Evolutionary conservation across 2,888 invertebrate species (phyloP), one percentile per base, ranked within the genome.

Genomic region (Ernsta delagoae): DNA sequence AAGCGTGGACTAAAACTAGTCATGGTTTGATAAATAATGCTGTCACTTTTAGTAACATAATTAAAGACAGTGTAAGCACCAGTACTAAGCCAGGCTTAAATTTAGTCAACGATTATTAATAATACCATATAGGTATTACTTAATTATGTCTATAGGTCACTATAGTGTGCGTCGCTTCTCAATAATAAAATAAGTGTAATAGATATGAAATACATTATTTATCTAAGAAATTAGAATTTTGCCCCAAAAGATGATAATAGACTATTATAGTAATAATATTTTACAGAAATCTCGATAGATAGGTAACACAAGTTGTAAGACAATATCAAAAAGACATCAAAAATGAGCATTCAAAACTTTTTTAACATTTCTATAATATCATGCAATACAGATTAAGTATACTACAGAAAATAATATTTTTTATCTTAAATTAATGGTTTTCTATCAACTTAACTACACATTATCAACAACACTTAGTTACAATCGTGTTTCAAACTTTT

Each of bases 391-490:
- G n/a, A 24, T 54, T 9, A 61, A 63, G 39, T 24, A 3, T 56
- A 43, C 5, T 64, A 64, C 64, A 64, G 43, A 56, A 64, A 64
- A 45, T 43, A 64, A 56, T 3, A 56, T n/a, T 56, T 24, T 39
- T 54, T 4, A 63, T 41, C 36, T 53, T 63, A 63, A 5, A 11
- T 8, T 39, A 56, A 31, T 41, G 54, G 63, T 63, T 63, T 50
- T 41, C 31, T 31, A 41, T 24, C 31, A 64, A 64, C n/a, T 64
- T 64, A 54, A 2, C 56, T 56, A 34, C 53, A 53, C 24, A 9
- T 12, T 16, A n/a, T n/a, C n/a, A 24, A 31, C 24, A 53, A 53
- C 8, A 9, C 4, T 53, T 53, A 31, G 3, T 24, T 24, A 24
- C 24, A 24, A 24, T 24, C 24, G 24, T 24, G 24, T 24, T 24